These are phyloP conservation scores for Resseliella maxima DNA, from an alignment of 2,888 invertebrate genomes.

Conservation along the genomic window DNA sequence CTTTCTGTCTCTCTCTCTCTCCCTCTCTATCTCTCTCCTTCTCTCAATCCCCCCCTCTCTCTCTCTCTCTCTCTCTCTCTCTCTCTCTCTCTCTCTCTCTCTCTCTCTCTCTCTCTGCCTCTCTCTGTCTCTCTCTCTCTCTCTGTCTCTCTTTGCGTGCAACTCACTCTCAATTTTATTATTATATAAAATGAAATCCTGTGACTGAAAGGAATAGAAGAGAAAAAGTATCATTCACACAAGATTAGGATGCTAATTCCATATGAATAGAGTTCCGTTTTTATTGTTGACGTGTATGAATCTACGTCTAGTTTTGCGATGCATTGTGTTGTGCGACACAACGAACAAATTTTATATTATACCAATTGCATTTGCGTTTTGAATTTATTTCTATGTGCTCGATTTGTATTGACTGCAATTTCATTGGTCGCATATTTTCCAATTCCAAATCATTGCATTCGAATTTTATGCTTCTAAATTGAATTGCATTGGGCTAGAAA, in stretches of 20 bases:
- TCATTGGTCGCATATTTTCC: neutral
- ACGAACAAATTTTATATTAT: constrained; percentile 11
- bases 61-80: no score
- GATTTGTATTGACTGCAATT: constrained; percentile 39
- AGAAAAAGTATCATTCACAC: constrained; percentile 60
- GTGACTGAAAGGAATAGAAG: constrained; percentile 19
- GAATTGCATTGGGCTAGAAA: neutral
- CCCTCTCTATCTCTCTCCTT: neutral
- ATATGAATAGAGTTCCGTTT: constrained; percentile 60
- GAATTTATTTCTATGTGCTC: neutral
- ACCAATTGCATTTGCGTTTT: constrained; percentile 35
- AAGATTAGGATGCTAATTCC: constrained; percentile 60
- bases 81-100: neutral
- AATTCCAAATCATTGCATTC: neutral
- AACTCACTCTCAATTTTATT: constrained; percentile 37
- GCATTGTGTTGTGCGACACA: constrained; percentile 26
- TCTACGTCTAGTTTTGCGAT: neutral
- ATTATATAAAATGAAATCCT: constrained; percentile 39
- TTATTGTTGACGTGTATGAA: constrained; percentile 57
- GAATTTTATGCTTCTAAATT: no score
- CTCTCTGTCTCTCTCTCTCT: neutral
- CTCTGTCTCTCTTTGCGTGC: no score
- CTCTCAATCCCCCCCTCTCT: neutral
- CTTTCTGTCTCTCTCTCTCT: neutral
- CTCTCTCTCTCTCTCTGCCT: neutral